phyloP scores from a whole-genome alignment of 2,888 invertebrate species.

The Eremobia ochroleuca region DNA sequence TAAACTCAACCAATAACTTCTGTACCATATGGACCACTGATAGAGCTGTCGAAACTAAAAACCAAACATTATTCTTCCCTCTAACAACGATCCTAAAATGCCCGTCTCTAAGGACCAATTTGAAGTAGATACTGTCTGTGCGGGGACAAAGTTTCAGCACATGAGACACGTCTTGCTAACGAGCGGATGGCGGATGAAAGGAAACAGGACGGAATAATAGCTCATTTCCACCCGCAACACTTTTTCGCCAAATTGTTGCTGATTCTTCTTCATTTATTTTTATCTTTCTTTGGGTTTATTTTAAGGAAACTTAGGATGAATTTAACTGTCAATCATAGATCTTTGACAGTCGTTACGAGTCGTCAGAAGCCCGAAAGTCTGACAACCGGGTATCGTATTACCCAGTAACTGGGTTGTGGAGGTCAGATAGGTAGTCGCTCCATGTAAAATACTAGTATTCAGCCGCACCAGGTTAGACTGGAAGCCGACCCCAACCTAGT shows the following conservation, averaged over 20 bases:
- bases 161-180: conserved; percentile 56
- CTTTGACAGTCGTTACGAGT: too few relatives aligned
- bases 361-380: not conserved
- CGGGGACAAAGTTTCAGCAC: conserved; percentile 46
- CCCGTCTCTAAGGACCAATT: conserved; percentile 15
- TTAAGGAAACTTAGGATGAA: not conserved
- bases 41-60: not conserved
- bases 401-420: not conserved
- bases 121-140: conserved; percentile 2
- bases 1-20: not conserved
- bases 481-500: not conserved
- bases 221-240: conserved; percentile 39
- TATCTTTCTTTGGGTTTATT: conserved; percentile 3
- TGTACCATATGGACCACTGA: not conserved
- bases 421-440: not conserved
- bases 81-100: conserved; percentile 8
- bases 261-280: conserved; percentile 23
- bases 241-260: conserved; percentile 34
- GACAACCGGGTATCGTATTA: not conserved
- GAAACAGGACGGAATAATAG: conserved; percentile 49
- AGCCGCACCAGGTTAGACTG: not conserved
- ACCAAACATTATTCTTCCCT: not conserved
- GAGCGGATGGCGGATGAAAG: conserved; percentile 51
- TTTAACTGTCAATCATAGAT: not conserved
- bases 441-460: not conserved